phyloP scores from a whole-genome alignment of 1,140 invertebrate species.

The Rhyzopertha dominica region DNA sequence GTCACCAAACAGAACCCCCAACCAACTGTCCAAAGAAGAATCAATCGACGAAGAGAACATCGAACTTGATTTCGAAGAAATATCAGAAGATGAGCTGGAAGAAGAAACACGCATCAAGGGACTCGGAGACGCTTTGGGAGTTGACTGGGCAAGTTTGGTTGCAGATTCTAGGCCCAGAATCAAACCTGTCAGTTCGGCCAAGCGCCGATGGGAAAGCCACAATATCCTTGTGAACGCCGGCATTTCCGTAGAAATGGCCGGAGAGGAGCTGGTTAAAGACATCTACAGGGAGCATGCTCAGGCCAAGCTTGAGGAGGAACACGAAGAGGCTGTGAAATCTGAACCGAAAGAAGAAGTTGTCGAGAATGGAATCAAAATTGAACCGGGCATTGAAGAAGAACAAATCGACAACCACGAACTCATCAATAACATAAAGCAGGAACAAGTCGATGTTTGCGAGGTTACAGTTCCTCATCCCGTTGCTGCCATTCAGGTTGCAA shows the following conservation, averaged over 20 bases:
- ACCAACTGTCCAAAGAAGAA: slow-evolving; percentile 41
- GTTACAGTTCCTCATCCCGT: slow-evolving; percentile 49
- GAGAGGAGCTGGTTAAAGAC: slow-evolving; percentile 57
- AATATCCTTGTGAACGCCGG: slow-evolving; percentile 66
- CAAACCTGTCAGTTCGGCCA: slow-evolving; percentile 53
- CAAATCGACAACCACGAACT: slow-evolving; percentile 27
- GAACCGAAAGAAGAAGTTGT: slow-evolving; percentile 18
- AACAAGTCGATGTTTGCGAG: slow-evolving; percentile 18
- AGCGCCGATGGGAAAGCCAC: slow-evolving; percentile 71
- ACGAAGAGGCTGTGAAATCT: slow-evolving; percentile 24
- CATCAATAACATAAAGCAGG: slow-evolving; percentile 15
- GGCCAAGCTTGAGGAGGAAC: slow-evolving; percentile 28
- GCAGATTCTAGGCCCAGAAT: slow-evolving; percentile 55
- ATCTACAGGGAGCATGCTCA: slow-evolving; percentile 50
- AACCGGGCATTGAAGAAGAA: slow-evolving; percentile 13
- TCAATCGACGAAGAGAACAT: slow-evolving; percentile 55
- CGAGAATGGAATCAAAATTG: slow-evolving; percentile 19
- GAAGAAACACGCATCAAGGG: slow-evolving; percentile 67
- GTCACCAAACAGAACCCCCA: slow-evolving; percentile 27
- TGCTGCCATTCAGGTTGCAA: slow-evolving; percentile 56
- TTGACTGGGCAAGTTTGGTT: slow-evolving; percentile 85
- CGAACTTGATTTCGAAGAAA: slow-evolving; percentile 82
- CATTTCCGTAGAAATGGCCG: slow-evolving; percentile 64
- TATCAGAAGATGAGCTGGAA: slow-evolving; percentile 81
- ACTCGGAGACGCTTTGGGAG: slow-evolving; percentile 81